These are phyloP conservation scores for Synergus laeviventris DNA, from an alignment of 2,888 invertebrate species.

Conservation along the genomic window DNA sequence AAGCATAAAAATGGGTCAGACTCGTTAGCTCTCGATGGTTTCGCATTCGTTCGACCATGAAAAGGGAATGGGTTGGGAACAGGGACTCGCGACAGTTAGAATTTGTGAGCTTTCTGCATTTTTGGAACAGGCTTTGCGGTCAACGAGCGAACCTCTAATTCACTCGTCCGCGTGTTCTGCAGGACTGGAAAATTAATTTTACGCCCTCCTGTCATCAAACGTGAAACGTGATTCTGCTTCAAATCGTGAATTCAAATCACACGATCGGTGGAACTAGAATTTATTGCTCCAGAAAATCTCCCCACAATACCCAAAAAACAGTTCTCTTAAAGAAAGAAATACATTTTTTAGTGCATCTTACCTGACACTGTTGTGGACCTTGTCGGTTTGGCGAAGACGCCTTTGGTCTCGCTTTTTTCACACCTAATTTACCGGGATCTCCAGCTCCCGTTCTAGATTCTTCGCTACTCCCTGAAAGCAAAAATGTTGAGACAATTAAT, in stretches of 20 bases:
- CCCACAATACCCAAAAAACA: neutral
- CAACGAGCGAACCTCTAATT: constrained; percentile 56
- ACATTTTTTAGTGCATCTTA: constrained; percentile 74
- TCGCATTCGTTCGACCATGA: constrained; percentile 34
- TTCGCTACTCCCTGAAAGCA: constrained; percentile 77
- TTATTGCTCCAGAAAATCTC: neutral
- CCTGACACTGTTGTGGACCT: constrained; percentile 95
- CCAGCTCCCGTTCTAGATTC: constrained; percentile 77
- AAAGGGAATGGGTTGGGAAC: constrained; percentile 19
- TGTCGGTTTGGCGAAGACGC: constrained; percentile 93
- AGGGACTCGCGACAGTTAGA: constrained; percentile 21
- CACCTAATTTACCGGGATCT: constrained; percentile 79
- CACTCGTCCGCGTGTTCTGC: constrained; percentile 50
- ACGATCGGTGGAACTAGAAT: neutral
- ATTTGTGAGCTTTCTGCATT: constrained; percentile 49
- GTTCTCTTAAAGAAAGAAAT: neutral
- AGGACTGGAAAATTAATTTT: constrained; percentile 48
- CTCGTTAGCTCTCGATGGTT: constrained; percentile 66
- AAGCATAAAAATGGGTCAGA: constrained; percentile 64
- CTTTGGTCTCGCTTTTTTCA: constrained; percentile 87
- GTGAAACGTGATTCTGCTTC: constrained; percentile 1
- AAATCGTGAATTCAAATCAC: neutral
- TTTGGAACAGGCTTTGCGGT: constrained; percentile 46
- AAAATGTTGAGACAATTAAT: constrained; percentile 27
- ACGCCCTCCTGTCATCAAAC: constrained; percentile 33